Conservation (phyloP, 2,888 invertebrate species). For the Lithophane semibrunnea region DNA sequence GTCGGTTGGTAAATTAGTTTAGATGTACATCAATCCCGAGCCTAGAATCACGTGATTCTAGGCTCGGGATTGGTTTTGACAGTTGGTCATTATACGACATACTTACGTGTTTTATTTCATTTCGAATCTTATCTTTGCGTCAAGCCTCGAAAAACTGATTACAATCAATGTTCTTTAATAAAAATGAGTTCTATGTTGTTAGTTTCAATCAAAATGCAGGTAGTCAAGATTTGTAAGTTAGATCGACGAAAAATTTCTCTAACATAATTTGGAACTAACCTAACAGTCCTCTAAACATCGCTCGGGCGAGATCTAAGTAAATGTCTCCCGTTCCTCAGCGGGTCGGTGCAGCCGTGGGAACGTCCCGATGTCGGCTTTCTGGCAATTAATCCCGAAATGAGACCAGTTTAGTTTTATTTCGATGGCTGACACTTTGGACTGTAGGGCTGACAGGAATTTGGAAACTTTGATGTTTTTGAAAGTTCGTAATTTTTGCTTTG, state of each 20-base stretch:
- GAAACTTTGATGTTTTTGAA: conserved; percentile 7
- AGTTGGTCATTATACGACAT: neutral
- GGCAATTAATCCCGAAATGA: conserved; percentile 78
- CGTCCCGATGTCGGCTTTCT: conserved; percentile 67
- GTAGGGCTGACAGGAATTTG: conserved; percentile 65
- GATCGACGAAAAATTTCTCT: conserved; percentile 24
- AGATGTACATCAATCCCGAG: too few relatives aligned
- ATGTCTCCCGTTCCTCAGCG: conserved; percentile 57
- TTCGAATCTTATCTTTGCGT: neutral
- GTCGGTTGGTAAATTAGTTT: neutral
- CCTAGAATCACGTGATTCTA: too few relatives aligned
- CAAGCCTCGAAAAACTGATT: too few relatives aligned
- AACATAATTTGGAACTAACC: conserved; percentile 41
- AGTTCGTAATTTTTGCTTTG: neutral
- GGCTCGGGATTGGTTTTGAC: neutral
- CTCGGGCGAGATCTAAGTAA: conserved; percentile 60
- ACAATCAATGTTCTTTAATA: neutral
- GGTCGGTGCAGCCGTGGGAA: conserved; percentile 77
- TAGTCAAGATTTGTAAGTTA: neutral
- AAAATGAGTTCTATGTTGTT: neutral
- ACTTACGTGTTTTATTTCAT: neutral
- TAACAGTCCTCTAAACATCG: conserved; percentile 36
- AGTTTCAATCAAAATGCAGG: neutral
- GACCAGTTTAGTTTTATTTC: conserved; percentile 79
- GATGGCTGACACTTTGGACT: conserved; percentile 71